A percentile compares a stretch with the other conserved stretches of the same genome.
These are phyloP conservation scores for Lichenostomus cassidix DNA, from an alignment of 2,113 vertebrate species.

Conservation along the genomic window DNA sequence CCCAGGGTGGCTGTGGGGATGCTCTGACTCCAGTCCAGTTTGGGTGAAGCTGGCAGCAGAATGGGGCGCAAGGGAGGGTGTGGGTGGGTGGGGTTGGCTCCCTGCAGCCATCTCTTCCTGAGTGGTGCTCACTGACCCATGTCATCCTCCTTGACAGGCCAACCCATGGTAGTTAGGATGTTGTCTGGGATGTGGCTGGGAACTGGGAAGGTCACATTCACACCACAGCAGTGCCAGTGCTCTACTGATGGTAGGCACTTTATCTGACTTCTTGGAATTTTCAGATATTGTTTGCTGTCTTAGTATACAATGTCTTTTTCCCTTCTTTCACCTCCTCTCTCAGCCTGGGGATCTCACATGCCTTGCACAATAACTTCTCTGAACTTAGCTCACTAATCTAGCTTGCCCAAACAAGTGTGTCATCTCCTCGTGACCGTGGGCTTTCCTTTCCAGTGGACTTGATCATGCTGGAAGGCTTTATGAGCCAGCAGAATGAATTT, in stretches of 20 bases:
- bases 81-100: neutral
- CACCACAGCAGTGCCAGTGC: neutral
- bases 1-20: neutral
- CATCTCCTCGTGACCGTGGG: neutral
- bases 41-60: neutral
- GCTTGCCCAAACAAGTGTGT: neutral
- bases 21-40: neutral
- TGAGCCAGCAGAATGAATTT: neutral
- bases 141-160: neutral
- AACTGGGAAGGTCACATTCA: neutral
- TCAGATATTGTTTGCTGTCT: neutral
- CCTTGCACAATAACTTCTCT: neutral
- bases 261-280: neutral
- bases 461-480: neutral
- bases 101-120: neutral
- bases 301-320: neutral
- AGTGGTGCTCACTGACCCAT: rapidly evolving
- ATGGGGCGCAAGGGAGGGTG: neutral
- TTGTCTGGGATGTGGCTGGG: neutral
- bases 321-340: neutral
- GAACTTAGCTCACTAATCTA: neutral
- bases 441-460: neutral
- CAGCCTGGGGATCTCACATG: neutral
- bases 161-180: rapidly evolving
- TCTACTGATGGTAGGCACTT: neutral